Percentiles rank a stretch among this genome's conserved stretches.
These are phyloP conservation scores for Philopedon plagiatum DNA, from an alignment of 2,888 invertebrate species.

Conservation along the genomic window DNA sequence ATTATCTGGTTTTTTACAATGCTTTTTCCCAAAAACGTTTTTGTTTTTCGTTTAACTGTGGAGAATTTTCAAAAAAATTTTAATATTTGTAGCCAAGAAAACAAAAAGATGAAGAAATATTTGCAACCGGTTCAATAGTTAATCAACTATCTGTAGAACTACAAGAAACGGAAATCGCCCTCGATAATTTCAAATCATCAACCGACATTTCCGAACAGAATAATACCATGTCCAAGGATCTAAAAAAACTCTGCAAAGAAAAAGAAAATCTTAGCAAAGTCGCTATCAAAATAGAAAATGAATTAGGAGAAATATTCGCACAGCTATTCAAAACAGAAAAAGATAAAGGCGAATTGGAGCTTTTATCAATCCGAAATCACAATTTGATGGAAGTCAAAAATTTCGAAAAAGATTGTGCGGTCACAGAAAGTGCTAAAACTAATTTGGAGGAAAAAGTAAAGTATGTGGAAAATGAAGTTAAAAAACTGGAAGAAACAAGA, in stretches of 20 bases:
- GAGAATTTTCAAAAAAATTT: background rate
- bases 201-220: background rate
- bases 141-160: slow-evolving; percentile 8
- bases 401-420: background rate
- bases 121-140: background rate
- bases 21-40: background rate
- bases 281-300: background rate
- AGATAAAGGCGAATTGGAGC: background rate
- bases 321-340: slow-evolving; percentile 1
- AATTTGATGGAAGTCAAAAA: background rate
- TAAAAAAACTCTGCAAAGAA: background rate
- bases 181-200: background rate
- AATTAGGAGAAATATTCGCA: background rate
- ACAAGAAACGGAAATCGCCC: background rate
- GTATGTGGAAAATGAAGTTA: background rate
- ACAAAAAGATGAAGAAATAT: slow-evolving; percentile 3
- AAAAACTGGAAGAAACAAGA: background rate
- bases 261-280: background rate
- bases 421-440: background rate
- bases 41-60: background rate
- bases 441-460: slow-evolving; percentile 1
- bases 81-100: slow-evolving; percentile 4
- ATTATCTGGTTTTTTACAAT: background rate
- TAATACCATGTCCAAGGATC: background rate
- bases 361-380: background rate